Conservation (phyloP, 2,888 invertebrate genomes). For the Rhagophthalmus giganteus region DNA sequence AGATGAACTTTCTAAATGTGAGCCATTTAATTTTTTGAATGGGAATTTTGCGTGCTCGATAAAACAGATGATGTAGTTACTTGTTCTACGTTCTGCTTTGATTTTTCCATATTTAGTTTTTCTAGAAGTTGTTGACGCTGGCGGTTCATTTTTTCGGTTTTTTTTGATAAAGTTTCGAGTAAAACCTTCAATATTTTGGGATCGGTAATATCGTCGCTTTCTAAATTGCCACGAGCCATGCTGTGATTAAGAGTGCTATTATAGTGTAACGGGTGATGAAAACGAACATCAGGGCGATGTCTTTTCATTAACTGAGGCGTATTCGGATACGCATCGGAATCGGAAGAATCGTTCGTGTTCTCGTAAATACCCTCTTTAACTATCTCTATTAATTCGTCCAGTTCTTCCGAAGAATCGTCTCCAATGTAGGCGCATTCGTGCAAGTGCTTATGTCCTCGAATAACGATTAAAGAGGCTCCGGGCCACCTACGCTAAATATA, state of each 20-base stretch:
- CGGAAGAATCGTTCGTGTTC: conserved; percentile 43
- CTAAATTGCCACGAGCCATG: conserved; percentile 16
- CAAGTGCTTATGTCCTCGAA: conserved; percentile 74
- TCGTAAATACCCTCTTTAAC: conserved; percentile 45
- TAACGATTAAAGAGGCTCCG: conserved; percentile 75
- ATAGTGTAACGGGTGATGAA: conserved; percentile 60
- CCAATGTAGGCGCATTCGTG: conserved; percentile 81
- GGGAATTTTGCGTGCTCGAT: no score
- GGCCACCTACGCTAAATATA: conserved; percentile 65
- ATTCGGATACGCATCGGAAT: conserved; percentile 60
- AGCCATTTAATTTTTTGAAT: neutral
- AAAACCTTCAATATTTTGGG: conserved; percentile 46
- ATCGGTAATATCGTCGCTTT: conserved; percentile 45
- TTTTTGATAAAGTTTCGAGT: conserved; percentile 39
- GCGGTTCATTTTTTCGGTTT: conserved; percentile 50
- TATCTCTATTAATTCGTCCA: conserved; percentile 61
- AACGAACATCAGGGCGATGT: conserved; percentile 63
- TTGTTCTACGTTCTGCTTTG: no score
- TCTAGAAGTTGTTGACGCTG: conserved; percentile 32
- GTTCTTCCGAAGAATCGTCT: conserved; percentile 76
- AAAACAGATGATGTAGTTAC: no score
- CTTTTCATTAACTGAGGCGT: conserved; percentile 67
- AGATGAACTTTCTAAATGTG: neutral
- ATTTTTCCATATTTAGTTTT: neutral
- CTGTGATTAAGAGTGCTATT: conserved; percentile 38